Evolutionary conservation across 2,113 vertebrate genomes (phyloP), one percentile per base, ranked within the genome.

Genomic region (Oceanodroma tethys): DNA sequence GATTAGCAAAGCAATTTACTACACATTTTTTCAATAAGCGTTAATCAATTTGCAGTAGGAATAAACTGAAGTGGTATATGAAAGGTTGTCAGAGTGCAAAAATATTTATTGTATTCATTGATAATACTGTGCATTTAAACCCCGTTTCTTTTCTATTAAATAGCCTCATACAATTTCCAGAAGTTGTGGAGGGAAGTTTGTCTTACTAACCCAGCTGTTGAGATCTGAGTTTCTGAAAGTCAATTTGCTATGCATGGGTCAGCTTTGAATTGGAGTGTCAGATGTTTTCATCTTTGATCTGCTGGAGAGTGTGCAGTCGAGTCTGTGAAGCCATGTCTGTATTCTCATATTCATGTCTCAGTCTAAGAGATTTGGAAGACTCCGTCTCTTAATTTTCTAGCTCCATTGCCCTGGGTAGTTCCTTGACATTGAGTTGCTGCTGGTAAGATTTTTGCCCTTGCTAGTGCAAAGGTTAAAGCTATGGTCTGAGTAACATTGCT

Each of bases 1-100:
- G 94, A 91, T 93, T 86, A 94, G 60, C n/a, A 83, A 96, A 91
- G 88, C 72, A 59, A 93, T 97, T 97, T 80, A 70, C 78, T 81
- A 18, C 94, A 74, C 45, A 5, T 32, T 84, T 97, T 90, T 93
- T 92, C 82, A 91, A 12, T 95, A 91, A 87, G 47, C 55, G 65
- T 86, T 90, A 95, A 87, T 91, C 87, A 88, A 43, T 84, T 95
- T 95, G n/a, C 52, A 78, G 83, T 80, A 75, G 90, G 68, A 87
- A 72, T 60, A 80, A 95, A 84, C n/a, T 38, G 70, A 88, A 93
- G 71, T 30, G 40, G 18, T 62, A 4, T 67, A 13, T 55, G 73
- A 80, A 84, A 67, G 13, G 15, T 53, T 65, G 58, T 59, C 75
- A 76, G 80, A 88, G 50, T 58, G 42, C 60, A 67, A 47, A 88